phyloP scores from a whole-genome alignment of 2,113 vertebrate genomes.

The Fukomys damarensis region DNA sequence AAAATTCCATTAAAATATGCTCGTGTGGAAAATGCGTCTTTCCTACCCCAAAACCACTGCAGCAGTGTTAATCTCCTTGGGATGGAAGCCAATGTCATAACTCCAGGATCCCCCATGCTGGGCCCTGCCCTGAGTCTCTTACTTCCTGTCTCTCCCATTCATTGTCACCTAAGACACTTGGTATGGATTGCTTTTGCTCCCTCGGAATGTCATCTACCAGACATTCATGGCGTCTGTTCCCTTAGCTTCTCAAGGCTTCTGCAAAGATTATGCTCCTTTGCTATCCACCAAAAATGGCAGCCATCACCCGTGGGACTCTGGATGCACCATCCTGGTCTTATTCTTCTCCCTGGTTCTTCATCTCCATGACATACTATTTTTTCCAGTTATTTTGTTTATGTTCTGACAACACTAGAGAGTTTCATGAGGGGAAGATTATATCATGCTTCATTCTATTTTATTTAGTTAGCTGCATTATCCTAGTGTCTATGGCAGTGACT shows the following conservation, averaged over 20 bases:
- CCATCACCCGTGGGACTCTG: too few species aligned
- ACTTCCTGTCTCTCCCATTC: neutral
- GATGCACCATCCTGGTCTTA: neutral
- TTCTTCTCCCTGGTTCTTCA: neutral
- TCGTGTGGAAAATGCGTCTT: neutral
- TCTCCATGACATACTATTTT: neutral
- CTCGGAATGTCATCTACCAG: neutral
- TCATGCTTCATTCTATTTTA: neutral
- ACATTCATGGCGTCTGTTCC: neutral
- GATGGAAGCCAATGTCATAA: neutral
- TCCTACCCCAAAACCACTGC: neutral
- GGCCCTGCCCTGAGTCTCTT: neutral
- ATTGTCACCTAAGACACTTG: neutral
- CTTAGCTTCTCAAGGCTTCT: neutral
- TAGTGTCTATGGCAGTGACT: neutral
- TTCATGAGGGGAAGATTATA: neutral
- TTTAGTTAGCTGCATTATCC: neutral
- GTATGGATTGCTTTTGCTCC: neutral
- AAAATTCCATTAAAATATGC: neutral
- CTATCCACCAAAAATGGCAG: neutral
- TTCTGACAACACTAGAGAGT: constrained; percentile 3
- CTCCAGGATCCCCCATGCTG: neutral
- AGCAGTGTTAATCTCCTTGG: neutral
- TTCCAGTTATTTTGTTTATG: neutral
- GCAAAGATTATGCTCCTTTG: neutral